These are phyloP conservation scores for Datnioides undecimradiatus DNA, from an alignment of 2,113 vertebrate species.

Conservation along the genomic window DNA sequence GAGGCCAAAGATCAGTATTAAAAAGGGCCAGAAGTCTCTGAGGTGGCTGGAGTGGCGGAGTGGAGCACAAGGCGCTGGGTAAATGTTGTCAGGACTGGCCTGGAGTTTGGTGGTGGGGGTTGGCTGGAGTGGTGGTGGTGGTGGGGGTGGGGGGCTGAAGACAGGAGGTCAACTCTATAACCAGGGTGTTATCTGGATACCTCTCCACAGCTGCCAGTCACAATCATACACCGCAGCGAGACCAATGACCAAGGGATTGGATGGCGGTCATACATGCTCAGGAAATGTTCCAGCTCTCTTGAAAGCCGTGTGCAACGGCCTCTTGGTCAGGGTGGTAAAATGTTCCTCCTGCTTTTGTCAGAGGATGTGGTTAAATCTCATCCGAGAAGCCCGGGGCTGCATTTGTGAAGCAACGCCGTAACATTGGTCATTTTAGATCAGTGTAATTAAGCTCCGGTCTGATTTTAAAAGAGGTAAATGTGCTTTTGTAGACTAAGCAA, in stretches of 20 bases:
- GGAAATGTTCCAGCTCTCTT: conserved; percentile 55
- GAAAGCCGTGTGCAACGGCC: conserved; percentile 57
- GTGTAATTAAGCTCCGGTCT: conserved; percentile 13
- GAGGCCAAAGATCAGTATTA: conserved; percentile 66
- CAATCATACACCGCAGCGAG: conserved; percentile 24
- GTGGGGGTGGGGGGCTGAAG: conserved; percentile 14
- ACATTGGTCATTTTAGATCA: conserved; percentile 30
- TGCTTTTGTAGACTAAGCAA: conserved; percentile 33
- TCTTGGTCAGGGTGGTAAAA: conserved; percentile 68
- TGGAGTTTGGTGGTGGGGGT: conserved; percentile 17
- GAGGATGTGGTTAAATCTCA: conserved; percentile 74
- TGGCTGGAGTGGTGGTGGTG: too few relatives aligned
- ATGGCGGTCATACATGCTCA: conserved; percentile 46
- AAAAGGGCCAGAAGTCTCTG: conserved; percentile 58
- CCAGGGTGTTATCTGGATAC: conserved; percentile 56
- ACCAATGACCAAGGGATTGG: conserved; percentile 9
- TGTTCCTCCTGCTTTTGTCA: conserved; percentile 60
- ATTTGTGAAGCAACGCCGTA: conserved; percentile 44
- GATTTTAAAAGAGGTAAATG: conserved; percentile 36
- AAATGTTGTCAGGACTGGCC: conserved; percentile 54
- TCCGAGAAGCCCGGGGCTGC: conserved; percentile 9
- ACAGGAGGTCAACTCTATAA: conserved; percentile 64
- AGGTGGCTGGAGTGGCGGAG: conserved; percentile 21
- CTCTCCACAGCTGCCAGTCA: conserved; percentile 62
- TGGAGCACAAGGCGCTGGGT: conserved; percentile 36